Percentiles rank a stretch among this genome's conserved stretches.
Conservation (phyloP, 2,797 vertebrate genomes). For the Nyctibius grandis region DNA sequence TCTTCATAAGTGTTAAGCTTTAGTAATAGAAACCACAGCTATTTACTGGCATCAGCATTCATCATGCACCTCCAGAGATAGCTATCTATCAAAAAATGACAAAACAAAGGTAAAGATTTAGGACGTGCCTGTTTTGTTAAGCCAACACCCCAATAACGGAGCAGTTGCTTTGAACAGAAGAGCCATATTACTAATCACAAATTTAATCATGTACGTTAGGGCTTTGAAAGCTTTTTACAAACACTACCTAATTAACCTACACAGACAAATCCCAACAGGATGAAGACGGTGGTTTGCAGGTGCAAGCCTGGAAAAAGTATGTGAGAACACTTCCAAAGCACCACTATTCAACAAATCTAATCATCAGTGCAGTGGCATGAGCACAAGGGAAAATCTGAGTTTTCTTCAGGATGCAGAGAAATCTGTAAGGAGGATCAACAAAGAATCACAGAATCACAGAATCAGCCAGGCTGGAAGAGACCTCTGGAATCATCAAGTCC, state of each 20-base stretch:
- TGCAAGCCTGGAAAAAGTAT: neutral
- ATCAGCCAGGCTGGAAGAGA: too few species aligned
- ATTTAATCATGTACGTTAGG: neutral
- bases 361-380: neutral
- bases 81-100: conserved; percentile 10
- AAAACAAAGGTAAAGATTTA: conserved; percentile 10
- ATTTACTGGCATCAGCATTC: neutral
- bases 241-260: conserved; percentile 25
- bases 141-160: conserved; percentile 39
- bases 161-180: conserved; percentile 35
- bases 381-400: neutral
- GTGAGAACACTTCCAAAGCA: neutral
- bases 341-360: neutral
- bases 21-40: conserved; percentile 39
- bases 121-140: conserved; percentile 20
- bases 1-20: neutral
- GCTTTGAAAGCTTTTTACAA: conserved; percentile 38
- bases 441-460: too few species aligned
- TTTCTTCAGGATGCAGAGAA: neutral
- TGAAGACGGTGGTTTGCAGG: neutral
- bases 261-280: conserved; percentile 45
- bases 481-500: too few species aligned
- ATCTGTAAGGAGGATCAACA: neutral
- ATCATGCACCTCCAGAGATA: neutral
- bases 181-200: neutral